A percentile compares a stretch with the other conserved stretches of the same genome.
phyloP scores from a whole-genome alignment of 2,888 invertebrate species.

The Prenolepis imparis region DNA sequence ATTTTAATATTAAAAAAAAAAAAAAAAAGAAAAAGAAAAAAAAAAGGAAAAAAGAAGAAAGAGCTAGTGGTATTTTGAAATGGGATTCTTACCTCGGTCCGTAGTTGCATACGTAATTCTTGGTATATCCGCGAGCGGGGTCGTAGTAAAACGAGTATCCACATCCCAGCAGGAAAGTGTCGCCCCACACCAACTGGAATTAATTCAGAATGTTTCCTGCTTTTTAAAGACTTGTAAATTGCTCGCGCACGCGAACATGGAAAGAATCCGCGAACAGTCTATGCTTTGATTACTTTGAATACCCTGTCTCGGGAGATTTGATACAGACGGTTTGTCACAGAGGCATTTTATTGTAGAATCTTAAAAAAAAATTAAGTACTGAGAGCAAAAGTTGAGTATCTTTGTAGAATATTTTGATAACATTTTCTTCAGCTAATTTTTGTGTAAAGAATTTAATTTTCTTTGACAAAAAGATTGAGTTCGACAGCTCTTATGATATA shows the following conservation, averaged over 20 bases:
- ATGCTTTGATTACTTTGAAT: conserved; percentile 14
- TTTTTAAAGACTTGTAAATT: not conserved
- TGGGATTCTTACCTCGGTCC: conserved; percentile 90
- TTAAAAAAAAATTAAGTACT: not conserved
- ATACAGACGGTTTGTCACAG: too few species aligned
- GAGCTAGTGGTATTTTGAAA: not conserved
- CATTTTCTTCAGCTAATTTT: not conserved
- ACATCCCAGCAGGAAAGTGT: conserved; percentile 94
- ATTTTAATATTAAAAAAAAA: not conserved
- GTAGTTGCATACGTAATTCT: conserved; percentile 95
- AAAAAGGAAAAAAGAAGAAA: not conserved
- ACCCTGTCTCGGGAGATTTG: not conserved
- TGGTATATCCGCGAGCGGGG: conserved; percentile 91
- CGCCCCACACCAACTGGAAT: conserved; percentile 94
- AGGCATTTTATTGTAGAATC: not conserved
- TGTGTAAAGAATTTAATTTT: not conserved
- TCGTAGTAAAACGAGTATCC: conserved; percentile 95
- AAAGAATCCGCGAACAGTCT: not conserved
- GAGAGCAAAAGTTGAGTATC: not conserved
- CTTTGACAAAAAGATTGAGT: not conserved
- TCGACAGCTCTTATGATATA: not conserved
- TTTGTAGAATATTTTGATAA: not conserved
- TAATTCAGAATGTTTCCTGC: conserved; percentile 39
- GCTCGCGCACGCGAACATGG: not conserved
- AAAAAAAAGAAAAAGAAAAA: not conserved